A percentile compares a stretch with the other conserved stretches of the same genome.
Conservation (phyloP, 2,797 vertebrate genomes). For the Ispidina lecontei region DNA sequence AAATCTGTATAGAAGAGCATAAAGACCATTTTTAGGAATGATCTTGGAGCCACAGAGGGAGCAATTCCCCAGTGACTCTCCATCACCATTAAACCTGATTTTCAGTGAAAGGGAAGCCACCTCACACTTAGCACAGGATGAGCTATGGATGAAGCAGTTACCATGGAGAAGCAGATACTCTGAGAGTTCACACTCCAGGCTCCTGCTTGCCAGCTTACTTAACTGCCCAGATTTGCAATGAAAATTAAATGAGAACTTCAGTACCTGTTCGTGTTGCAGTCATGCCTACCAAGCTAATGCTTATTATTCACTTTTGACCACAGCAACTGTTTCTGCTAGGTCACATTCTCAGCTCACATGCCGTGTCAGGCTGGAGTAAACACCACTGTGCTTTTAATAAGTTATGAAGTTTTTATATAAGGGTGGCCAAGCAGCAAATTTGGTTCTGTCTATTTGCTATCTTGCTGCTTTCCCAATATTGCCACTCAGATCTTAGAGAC, state of each 20-base stretch:
- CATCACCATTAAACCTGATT: rapidly evolving
- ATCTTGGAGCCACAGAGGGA: not conserved
- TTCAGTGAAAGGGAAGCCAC: not conserved
- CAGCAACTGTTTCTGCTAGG: not conserved
- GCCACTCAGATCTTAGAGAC: not conserved
- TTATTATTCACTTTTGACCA: not conserved
- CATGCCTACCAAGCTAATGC: not conserved
- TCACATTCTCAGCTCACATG: not conserved
- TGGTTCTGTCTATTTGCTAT: not conserved
- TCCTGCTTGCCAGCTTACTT: not conserved
- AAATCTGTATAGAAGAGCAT: not conserved
- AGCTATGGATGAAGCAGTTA: not conserved
- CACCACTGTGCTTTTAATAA: not conserved
- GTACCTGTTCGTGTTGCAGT: not conserved
- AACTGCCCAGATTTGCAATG: not conserved
- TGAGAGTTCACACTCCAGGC: not conserved
- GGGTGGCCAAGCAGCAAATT: not conserved
- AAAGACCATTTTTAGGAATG: not conserved
- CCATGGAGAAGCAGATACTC: not conserved
- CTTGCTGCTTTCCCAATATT: not conserved
- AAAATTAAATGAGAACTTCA: not conserved
- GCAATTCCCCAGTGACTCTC: not conserved
- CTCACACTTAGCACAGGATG: not conserved
- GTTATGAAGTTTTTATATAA: not conserved
- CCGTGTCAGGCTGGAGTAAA: not conserved